Base-by-base conservation (phyloP, 2,888 invertebrate genomes). In the Eurois occulta region DNA sequence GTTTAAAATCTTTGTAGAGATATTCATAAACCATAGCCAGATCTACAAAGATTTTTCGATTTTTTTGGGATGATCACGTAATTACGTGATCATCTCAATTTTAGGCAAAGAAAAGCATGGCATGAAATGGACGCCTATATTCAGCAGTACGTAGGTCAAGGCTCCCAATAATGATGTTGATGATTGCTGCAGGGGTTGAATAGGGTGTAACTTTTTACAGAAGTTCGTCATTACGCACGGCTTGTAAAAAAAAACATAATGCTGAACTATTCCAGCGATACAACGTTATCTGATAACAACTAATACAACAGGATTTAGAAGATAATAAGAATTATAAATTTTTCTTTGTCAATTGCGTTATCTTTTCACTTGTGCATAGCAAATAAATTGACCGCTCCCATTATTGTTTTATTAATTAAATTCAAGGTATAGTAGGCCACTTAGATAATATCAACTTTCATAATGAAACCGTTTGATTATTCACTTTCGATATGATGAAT, bases 201-300 rank as follows among this genome's bases (percentile, higher is more conserved):
- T 35, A 32, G 18, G 21, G 58, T 60, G 2, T 55, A 35, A 62
- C 6, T 13, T 24, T 38, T 38, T 64, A 64, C n/a, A n/a, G 41
- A 41, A 41, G 41, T 65, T 41, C 41, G 16, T 16, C 7, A n/a
- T n/a, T 41, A 13, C n/a, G 13, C 41, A 65, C 65, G 38, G n/a
- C 64, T n/a, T n/a, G 24, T n/a, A 38, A 69, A 58, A 72, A 55
- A 58, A 35, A n/a, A n/a, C 46, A 35, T 35, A 58, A 65, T 48
- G 48, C 58, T 58, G 35, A 35, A 73, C 32, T 64, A 74, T 41
- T 48, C 6, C 18, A 48, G n/a, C 72, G 72, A 73, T 62, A 78
- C 16, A 10, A 60, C 41, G 24, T 41, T 80, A 77, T 77, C 80
- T 70, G 75, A 69, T 69, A 80, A 68, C 32, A 66, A 52, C 16